phyloP scores from a whole-genome alignment of 64 coral and sea anemone species.

The Montipora cactus region DNA sequence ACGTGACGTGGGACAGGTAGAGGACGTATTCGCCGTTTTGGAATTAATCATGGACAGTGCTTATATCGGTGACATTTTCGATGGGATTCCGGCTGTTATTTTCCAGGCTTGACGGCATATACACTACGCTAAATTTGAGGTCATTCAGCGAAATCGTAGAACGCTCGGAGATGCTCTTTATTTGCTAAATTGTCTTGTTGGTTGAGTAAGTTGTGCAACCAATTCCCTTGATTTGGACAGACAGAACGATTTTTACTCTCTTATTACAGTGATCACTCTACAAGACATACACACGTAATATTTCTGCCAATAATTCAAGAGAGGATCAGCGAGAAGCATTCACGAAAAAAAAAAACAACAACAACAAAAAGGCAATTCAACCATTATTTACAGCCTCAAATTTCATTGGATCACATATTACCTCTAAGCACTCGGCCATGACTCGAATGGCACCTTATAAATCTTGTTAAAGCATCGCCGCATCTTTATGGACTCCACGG shows the following conservation, averaged over 20 bases:
- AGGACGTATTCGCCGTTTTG: neutral
- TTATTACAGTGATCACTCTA: neutral
- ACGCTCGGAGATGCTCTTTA: neutral
- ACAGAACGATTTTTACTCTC: neutral
- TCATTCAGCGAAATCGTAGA: constrained; percentile 1
- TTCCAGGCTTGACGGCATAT: neutral
- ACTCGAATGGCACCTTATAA: no score
- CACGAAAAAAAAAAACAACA: no score
- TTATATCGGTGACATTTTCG: neutral
- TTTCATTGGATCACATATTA: no score
- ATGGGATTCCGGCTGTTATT: neutral
- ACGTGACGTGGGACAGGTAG: neutral
- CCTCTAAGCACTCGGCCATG: no score
- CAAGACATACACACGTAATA: no score
- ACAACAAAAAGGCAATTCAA: no score
- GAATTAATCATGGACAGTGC: neutral
- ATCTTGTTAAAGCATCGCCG: no score
- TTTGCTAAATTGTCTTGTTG: neutral
- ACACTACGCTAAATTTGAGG: neutral
- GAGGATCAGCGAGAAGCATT: no score
- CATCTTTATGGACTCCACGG: no score
- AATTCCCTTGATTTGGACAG: neutral
- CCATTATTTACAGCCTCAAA: no score
- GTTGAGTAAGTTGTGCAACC: no score
- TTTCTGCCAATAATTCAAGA: no score